phyloP scores from a whole-genome alignment of 2,888 invertebrate species.

The Mimas tiliae region DNA sequence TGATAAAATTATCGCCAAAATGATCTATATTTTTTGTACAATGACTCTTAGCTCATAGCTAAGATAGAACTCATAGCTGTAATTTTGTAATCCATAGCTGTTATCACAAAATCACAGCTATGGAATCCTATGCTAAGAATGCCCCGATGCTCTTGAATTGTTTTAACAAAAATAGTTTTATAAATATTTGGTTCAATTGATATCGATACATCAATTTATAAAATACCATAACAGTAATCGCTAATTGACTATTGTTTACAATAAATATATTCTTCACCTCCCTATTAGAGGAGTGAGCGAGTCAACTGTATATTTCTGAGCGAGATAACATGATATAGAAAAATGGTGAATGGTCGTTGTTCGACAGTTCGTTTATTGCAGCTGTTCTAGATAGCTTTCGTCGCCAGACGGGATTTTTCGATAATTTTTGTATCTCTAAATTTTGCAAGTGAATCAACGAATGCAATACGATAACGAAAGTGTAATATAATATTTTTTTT shows the following conservation, averaged over 20 bases:
- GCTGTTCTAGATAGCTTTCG: constrained; percentile 38
- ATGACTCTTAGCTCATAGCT: too few relatives aligned
- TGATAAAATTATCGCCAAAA: too few relatives aligned
- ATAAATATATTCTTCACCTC: neutral
- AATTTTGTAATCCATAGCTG: too few relatives aligned
- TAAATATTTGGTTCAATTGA: too few relatives aligned
- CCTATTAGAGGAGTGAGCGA: constrained; percentile 20
- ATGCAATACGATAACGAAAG: constrained; percentile 26
- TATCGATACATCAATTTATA: neutral
- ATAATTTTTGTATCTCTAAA: constrained; percentile 32
- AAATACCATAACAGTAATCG: neutral
- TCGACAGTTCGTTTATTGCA: constrained; percentile 42
- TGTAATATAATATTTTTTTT: constrained; percentile 12
- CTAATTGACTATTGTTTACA: neutral
- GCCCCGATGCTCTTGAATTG: too few relatives aligned
- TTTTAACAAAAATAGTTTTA: too few relatives aligned
- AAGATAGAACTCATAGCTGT: too few relatives aligned
- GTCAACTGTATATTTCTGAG: constrained; percentile 7
- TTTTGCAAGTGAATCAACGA: constrained; percentile 32
- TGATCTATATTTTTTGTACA: too few relatives aligned
- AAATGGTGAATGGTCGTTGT: constrained; percentile 32
- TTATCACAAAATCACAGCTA: too few relatives aligned
- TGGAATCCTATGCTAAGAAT: too few relatives aligned
- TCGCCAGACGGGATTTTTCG: constrained; percentile 27
- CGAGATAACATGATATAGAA: constrained; percentile 24